Evolutionary conservation across 2,888 invertebrate species (phyloP), one percentile per base, ranked within the genome.

Genomic region (Drosophila austrosaltans): DNA sequence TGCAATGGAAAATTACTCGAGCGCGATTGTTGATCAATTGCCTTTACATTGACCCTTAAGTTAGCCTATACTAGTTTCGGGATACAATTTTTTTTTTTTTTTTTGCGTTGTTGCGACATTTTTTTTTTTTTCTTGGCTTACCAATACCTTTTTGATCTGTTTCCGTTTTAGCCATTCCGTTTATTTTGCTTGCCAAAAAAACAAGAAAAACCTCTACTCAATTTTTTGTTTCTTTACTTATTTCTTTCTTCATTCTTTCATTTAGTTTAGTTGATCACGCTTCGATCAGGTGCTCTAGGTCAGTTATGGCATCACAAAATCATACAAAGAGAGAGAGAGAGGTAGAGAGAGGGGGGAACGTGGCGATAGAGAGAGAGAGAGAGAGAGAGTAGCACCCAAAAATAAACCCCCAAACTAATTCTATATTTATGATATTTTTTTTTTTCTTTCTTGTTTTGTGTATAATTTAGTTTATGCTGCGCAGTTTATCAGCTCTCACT

Each of bases 231-330:
- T 42, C 60, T 30, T 30, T 28, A 3, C 28, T 28, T 32, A 53
- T 3, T 16, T 48, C 53, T 62, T 48, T 65, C 66, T 48, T 65
- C 66, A 32, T 66, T 44, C 25, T 62, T 72, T 40, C 22, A 20
- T 36, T 56, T 57, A 30, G 20, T 57, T 30, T 54, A 72, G 77
- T 58, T 75, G 90, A 90, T 90, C 90, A 90, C 90, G 90, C 79
- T 65, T 57, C 56, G 87, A 87, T 85, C 89, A 89, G 82, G 77
- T 89, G 89, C 76, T 87, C 88, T 90, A 90, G 89, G 89, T 90
- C 90, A 90, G 90, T 90, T 85, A 87, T 76, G 79, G 74, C 78
- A 74, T 79, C 48, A 48, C 48, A 48, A 48, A 48, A 48, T 10
- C 48, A 8, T n/a, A 42, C 6, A 42, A 16, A 16, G 16, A 16